Percentiles rank a stretch among this genome's conserved stretches.
Evolutionary conservation across 2,113 vertebrate genomes (phyloP).

Genomic region (Amphilophus citrinellus): DNA sequence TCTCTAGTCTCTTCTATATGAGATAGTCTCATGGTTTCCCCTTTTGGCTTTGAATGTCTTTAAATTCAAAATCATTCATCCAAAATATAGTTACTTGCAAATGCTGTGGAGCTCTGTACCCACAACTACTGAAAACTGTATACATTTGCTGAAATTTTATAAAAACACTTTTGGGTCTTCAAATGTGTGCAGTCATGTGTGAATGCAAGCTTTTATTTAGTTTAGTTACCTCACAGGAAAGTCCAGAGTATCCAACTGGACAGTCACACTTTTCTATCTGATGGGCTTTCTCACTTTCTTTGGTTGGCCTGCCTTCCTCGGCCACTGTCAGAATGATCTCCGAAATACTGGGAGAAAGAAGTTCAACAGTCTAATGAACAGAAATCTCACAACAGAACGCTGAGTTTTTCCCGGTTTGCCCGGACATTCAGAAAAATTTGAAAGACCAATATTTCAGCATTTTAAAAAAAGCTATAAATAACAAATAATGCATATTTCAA

Average conservation of each 20-base stretch:
- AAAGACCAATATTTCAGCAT: background rate
- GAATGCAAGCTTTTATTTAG: background rate
- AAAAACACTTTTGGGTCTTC: background rate
- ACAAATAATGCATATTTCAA: no score
- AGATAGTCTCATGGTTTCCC: no score
- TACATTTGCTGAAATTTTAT: background rate
- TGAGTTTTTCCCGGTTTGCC: background rate
- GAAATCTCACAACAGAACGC: no score
- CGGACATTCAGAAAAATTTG: background rate
- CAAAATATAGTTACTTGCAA: background rate
- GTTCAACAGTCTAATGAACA: background rate
- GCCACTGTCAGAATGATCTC: constrained; percentile 93
- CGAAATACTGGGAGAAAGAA: constrained; percentile 86
- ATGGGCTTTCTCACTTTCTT: constrained; percentile 82
- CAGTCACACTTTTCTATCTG: constrained; percentile 93
- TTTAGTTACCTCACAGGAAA: constrained; percentile 92
- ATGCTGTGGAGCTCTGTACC: background rate
- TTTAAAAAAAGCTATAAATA: no score
- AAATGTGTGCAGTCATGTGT: background rate
- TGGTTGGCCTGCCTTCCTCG: constrained; percentile 80
- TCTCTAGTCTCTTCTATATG: no score
- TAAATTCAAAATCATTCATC: background rate
- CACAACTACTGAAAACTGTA: background rate
- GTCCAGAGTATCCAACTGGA: constrained; percentile 90
- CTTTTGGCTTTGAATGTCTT: background rate